Base-by-base conservation (phyloP, 2,797 vertebrate species). In the Scolopax bukidnonensis region DNA sequence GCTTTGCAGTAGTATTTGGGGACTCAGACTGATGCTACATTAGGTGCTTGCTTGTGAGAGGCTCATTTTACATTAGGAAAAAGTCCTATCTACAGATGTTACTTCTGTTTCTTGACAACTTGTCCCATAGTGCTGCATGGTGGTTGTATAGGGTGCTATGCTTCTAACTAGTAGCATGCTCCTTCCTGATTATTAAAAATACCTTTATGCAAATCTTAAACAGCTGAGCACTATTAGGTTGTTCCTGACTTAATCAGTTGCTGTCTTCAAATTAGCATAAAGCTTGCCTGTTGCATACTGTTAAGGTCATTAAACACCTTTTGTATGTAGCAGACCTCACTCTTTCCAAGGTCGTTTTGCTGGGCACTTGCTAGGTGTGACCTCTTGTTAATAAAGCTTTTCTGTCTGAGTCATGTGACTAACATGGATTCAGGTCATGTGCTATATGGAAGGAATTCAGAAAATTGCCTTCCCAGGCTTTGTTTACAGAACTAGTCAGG, bases 291-390 rank as follows among this genome's bases (percentile, higher is more conserved):
- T 25, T 90, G 40, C 23, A 8, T 65, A 16, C 17, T 67, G 19
- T 25, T 90, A 18, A 50, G n/a, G 65, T 79, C 59, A 60, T 69
- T 86, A 70, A 79, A 63, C 36, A 60, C 56, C 54, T 79, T 38
- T 12, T 63, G 30, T 51, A 40, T 36, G 30, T 41, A 76, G 57
- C 51, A 81, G 70, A 43, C 19, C 12, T 75, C 27, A 33, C 30
- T 59, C 61, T 79, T 89, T 56, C 59, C 56, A 82, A 87, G 85
- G 92, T 94, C 70, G 59, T 43, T 93, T 82, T 82, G 32, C 60
- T 79, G 45, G 23, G 36, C 8, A 4, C 33, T 77, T 84, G n/a
- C 88, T 81, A 57, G 33, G 41, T 10, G 1, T 33, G 64, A 33
- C 43, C 4, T 79, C 20, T 68, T 13, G 16, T 45, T 59, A 54